phyloP scores from a whole-genome alignment of 2,888 invertebrate species.

The Conchocele bisecta region DNA sequence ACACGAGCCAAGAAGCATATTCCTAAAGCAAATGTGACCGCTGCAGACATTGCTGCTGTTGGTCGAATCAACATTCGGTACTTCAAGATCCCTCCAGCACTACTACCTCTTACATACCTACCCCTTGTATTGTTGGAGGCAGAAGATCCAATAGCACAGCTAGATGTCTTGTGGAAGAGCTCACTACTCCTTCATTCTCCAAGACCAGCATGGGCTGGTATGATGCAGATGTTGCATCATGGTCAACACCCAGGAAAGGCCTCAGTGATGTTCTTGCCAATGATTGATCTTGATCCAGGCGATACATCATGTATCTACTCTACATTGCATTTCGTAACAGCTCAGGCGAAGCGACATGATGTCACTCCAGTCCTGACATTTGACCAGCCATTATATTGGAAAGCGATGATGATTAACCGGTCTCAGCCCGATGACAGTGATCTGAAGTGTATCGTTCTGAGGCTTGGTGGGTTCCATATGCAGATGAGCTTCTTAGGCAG shows the following conservation, averaged over 20 bases:
- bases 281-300: constrained; percentile 53
- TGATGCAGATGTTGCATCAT: neutral
- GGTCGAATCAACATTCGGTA: constrained; percentile 6
- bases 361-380: neutral
- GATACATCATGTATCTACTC: constrained; percentile 50
- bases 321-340: constrained; percentile 29
- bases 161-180: neutral
- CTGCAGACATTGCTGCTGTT: neutral
- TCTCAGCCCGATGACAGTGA: neutral
- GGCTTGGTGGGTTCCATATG: too few species aligned
- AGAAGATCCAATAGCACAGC: neutral
- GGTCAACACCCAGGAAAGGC: neutral
- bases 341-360: constrained; percentile 4
- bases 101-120: neutral
- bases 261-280: constrained; percentile 37
- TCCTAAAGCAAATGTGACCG: constrained; percentile 2
- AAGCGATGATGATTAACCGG: neutral
- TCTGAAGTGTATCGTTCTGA: neutral
- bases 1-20: neutral
- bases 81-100: neutral
- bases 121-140: too few species aligned
- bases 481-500: too few species aligned
- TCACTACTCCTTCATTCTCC: neutral
- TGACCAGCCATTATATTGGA: too few species aligned
- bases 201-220: neutral